Conservation (phyloP, 2,797 vertebrate species). For the Parotocinclus haroldoi region DNA sequence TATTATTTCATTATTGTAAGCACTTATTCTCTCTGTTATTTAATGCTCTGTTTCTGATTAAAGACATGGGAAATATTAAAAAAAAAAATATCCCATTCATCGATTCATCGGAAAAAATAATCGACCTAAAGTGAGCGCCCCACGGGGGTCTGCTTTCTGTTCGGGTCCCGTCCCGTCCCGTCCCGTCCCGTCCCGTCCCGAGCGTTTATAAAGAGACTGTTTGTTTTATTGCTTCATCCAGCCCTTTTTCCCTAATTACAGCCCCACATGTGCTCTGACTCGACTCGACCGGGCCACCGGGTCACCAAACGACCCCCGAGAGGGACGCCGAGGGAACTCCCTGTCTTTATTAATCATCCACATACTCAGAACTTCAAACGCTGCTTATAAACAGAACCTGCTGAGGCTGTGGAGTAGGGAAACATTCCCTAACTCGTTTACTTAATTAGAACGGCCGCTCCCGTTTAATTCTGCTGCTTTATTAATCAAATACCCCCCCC, state of each 20-base stretch:
- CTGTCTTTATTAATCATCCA: constrained; percentile 22
- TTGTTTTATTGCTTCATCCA: constrained; percentile 44
- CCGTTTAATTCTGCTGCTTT: neutral
- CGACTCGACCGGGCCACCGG: constrained; percentile 24
- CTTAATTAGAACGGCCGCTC: neutral
- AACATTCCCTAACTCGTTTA: neutral
- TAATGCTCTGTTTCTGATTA: too few species aligned
- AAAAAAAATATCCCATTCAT: too few species aligned
- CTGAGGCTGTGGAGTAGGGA: neutral
- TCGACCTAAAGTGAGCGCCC: too few species aligned
- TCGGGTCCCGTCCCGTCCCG: constrained; percentile 28
- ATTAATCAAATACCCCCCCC: neutral
- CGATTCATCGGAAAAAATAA: too few species aligned
- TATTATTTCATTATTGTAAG: constrained; percentile 24
- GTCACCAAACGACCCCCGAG: constrained; percentile 36
- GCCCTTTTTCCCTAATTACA: constrained; percentile 48
- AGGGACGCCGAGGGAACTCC: constrained; percentile 24
- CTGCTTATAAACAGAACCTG: constrained; percentile 3
- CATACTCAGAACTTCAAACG: constrained; percentile 4
- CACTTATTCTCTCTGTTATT: too few species aligned
- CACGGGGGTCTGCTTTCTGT: constrained; percentile 32
- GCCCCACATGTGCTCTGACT: constrained; percentile 34
- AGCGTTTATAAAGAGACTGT: constrained; percentile 31
- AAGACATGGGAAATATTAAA: too few species aligned
- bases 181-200: constrained; percentile 28